A percentile compares a stretch with the other conserved stretches of the same genome.
These are phyloP conservation scores for Pegoplata infirma DNA, from an alignment of 2,888 invertebrate genomes.

Conservation along the genomic window DNA sequence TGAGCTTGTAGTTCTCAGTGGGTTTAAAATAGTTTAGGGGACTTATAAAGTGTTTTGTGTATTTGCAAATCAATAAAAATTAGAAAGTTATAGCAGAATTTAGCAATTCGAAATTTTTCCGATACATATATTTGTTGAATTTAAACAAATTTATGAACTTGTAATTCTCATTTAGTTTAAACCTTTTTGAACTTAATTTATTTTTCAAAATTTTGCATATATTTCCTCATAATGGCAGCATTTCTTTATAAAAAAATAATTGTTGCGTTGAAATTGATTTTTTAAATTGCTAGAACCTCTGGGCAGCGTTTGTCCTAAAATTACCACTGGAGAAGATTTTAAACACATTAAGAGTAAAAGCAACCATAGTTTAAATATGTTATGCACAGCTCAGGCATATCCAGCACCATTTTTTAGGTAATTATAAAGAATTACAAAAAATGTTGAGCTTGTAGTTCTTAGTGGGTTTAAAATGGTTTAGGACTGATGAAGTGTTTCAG, in stretches of 20 bases:
- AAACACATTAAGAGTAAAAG: slow-evolving; percentile 79
- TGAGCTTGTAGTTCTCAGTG: too few species aligned
- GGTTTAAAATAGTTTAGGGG: too few species aligned
- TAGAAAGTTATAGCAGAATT: too few species aligned
- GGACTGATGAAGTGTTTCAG: too few species aligned
- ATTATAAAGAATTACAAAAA: too few species aligned
- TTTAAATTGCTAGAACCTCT: slow-evolving; percentile 70
- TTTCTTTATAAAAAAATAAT: neutral
- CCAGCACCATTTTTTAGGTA: slow-evolving; percentile 82
- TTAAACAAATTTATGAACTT: too few species aligned
- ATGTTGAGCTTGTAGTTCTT: too few species aligned
- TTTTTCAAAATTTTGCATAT: neutral
- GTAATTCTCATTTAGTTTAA: neutral
- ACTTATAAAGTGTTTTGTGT: too few species aligned
- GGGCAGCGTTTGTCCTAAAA: slow-evolving; percentile 81
- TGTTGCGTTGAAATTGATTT: neutral
- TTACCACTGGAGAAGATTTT: slow-evolving; percentile 83
- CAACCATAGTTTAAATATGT: slow-evolving; percentile 80
- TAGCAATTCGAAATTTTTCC: too few species aligned
- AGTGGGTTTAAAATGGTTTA: too few species aligned
- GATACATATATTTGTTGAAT: too few species aligned
- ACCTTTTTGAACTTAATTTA: neutral
- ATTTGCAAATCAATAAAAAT: too few species aligned
- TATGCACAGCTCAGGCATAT: slow-evolving; percentile 87
- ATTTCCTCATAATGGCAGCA: slow-evolving; percentile 64